These are phyloP conservation scores for Ailuropoda melanoleuca DNA, from an alignment of 2,113 vertebrate genomes.

Conservation along the genomic window DNA sequence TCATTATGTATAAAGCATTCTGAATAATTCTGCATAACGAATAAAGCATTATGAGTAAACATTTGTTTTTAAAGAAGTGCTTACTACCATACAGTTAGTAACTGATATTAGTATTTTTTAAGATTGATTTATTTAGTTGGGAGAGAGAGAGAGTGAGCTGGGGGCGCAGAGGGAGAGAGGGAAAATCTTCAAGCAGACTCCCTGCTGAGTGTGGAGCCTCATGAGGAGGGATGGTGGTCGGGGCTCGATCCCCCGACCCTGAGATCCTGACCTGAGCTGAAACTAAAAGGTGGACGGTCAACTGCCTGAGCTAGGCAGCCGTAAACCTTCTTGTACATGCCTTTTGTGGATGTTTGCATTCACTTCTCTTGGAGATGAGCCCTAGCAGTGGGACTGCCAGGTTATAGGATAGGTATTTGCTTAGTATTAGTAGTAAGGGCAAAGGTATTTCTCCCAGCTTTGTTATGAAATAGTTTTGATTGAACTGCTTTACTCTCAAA, in stretches of 20 bases:
- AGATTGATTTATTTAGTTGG: not conserved
- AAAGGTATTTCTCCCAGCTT: not conserved
- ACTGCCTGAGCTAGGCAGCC: not conserved
- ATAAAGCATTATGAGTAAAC: not conserved
- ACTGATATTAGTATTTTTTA: not conserved
- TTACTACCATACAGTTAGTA: not conserved
- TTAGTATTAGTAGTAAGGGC: not conserved
- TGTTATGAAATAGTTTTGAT: not conserved
- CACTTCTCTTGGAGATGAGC: not conserved
- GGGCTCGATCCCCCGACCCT: not conserved
- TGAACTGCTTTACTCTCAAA: not conserved
- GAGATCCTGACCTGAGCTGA: not conserved
- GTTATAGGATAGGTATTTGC: not conserved
- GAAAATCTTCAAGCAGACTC: not conserved
- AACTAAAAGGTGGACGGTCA: not conserved
- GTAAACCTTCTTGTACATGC: not conserved
- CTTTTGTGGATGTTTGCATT: not conserved
- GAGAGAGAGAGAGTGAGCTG: not conserved
- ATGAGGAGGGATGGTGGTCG: not conserved
- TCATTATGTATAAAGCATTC: not conserved
- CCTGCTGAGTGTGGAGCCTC: not conserved
- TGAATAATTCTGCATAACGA: too few species aligned
- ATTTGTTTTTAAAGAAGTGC: not conserved
- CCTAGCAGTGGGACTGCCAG: not conserved
- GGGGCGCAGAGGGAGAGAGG: not conserved